These are phyloP conservation scores for Epinephelus moara DNA, from an alignment of 2,113 vertebrate genomes.

Conservation along the genomic window DNA sequence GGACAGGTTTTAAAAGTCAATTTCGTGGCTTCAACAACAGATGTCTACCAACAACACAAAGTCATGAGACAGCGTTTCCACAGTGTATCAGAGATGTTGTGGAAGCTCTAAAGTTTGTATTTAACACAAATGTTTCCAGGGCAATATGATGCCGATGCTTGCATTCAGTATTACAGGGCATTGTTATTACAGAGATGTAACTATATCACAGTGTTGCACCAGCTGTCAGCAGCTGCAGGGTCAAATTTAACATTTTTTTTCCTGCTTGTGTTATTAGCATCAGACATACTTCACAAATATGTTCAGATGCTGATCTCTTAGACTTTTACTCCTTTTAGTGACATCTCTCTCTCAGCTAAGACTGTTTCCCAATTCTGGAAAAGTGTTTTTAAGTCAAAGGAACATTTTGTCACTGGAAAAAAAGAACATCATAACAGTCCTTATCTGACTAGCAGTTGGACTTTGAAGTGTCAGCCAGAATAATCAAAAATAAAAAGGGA, in stretches of 20 bases:
- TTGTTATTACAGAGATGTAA: neutral
- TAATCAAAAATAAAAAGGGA: neutral
- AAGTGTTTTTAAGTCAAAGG: neutral
- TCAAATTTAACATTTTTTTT: too few species aligned
- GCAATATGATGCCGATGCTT: neutral
- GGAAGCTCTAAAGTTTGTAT: neutral
- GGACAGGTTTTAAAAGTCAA: constrained; percentile 12
- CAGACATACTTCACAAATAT: neutral
- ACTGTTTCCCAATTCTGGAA: neutral
- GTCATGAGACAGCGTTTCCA: constrained; percentile 23
- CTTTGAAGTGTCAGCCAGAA: neutral
- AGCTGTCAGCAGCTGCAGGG: neutral
- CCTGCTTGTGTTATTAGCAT: neutral
- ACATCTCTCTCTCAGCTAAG: neutral
- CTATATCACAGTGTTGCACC: neutral
- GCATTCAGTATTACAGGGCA: neutral
- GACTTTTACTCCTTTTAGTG: neutral
- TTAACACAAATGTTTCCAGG: neutral
- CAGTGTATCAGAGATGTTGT: neutral
- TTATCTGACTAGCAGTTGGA: neutral
- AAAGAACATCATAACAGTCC: neutral
- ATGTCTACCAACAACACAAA: constrained; percentile 5
- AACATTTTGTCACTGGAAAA: neutral
- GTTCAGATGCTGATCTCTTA: neutral
- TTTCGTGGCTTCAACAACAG: constrained; percentile 10